phyloP scores from a whole-genome alignment of 2,797 vertebrate species.

The Peromyscus nudipes region DNA sequence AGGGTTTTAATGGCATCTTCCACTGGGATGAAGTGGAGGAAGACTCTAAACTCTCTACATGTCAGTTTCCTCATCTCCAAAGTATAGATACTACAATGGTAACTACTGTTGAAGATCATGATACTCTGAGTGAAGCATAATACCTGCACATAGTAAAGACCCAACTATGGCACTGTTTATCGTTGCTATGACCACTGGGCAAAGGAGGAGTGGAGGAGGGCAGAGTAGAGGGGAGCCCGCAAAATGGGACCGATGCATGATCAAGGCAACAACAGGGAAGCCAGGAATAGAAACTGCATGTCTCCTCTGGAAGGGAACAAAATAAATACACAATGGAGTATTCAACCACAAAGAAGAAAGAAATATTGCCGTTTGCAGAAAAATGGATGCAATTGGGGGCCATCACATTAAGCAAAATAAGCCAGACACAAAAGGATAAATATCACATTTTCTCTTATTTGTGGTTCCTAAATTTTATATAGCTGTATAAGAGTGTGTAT shows the following conservation, averaged over 20 bases:
- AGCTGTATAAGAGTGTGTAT: neutral
- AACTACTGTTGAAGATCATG: neutral
- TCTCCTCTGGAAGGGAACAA: neutral
- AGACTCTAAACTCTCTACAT: neutral
- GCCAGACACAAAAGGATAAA: neutral
- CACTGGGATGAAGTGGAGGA: neutral
- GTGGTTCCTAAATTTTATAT: neutral
- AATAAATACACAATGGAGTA: neutral
- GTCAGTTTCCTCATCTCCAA: neutral
- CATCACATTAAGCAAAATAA: neutral
- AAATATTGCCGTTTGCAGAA: neutral
- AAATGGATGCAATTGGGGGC: neutral
- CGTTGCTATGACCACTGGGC: neutral
- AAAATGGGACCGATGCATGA: neutral
- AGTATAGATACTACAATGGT: neutral
- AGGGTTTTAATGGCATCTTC: neutral
- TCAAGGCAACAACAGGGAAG: neutral
- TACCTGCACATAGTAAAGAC: neutral
- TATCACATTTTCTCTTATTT: neutral
- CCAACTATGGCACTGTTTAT: neutral
- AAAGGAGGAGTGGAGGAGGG: neutral
- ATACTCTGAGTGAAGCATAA: neutral
- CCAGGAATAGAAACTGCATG: neutral
- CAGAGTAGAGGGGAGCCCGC: neutral
- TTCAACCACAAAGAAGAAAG: neutral